Evolutionary conservation across 2,888 invertebrate species (phyloP), one percentile per base, ranked within the genome.

Genomic region (Diarsia brunnea): DNA sequence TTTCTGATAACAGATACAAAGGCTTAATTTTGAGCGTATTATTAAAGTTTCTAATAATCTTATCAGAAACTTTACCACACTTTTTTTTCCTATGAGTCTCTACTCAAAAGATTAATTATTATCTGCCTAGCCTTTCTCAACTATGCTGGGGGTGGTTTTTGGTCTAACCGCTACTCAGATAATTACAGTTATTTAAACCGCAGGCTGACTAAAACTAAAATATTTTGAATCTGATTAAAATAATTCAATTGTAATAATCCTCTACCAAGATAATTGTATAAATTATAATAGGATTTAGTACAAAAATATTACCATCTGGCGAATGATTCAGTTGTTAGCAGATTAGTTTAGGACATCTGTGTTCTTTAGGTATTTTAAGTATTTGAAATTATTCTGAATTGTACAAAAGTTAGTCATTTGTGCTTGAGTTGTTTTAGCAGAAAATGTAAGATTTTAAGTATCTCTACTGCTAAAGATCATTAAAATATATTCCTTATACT

Each of bases 341-440:
- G 84, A 75, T 83, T 82, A 78, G 71, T 72, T 75, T 58, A 55
- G 69, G 70, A 80, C 86, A 78, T 86, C 84, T 86, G 84, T 55
- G 68, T 67, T 51, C 51, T 64, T 71, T 49, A 31, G 43, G 24
- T 43, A 53, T 14, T 24, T 73, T 14, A 53, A 38, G 31, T 60
- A 69, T 82, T 85, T 73, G 64, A 77, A 77, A 65, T 82, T 82
- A 61, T 82, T 82, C 45, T 67, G 66, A 81, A 85, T 81, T 72
- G 72, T 53, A 75, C 38, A 31, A 68, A 73, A 61, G 19, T 60
- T 43, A 47, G n/a, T 66, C 16, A 45, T 27, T 71, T 58, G 31
- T 68, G 53, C 49, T 61, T 51, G 27, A 67, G 45, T 84, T 43
- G 43, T 47, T 49, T 65, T 51, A 21, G 19, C n/a, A 14, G 21